Evolutionary conservation across 2,797 vertebrate genomes (phyloP).

Genomic region (Pseudotriccus pelzelni): DNA sequence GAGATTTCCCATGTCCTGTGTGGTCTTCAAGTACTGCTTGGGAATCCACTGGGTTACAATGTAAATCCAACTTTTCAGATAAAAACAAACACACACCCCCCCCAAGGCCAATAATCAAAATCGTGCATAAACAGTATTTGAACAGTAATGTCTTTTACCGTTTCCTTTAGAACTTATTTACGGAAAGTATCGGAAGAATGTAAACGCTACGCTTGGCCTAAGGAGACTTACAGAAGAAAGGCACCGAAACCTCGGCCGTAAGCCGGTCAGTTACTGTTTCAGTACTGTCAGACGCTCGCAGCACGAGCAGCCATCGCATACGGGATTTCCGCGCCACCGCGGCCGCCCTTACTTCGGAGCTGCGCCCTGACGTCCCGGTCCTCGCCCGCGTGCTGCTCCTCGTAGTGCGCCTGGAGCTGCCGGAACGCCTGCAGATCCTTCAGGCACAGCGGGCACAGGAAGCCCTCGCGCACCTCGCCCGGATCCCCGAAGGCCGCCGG

Average conservation of each 20-base stretch:
- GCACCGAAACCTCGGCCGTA: too few relatives aligned
- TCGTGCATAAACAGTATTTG: neutral
- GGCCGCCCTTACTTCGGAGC: constrained; percentile 83
- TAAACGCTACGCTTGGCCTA: neutral
- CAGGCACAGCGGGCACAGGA: constrained; percentile 93
- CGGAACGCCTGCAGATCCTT: constrained; percentile 96
- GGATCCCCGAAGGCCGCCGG: constrained; percentile 85
- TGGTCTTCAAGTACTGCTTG: neutral
- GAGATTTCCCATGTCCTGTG: neutral
- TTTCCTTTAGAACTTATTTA: neutral
- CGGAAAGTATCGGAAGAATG: rapidly evolving
- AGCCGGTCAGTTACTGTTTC: neutral
- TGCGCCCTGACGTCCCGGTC: constrained; percentile 89
- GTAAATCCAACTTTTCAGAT: neutral
- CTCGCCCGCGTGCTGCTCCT: constrained; percentile 91
- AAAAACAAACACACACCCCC: neutral
- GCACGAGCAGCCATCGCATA: rapidly evolving
- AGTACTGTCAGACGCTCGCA: rapidly evolving
- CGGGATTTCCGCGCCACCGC: neutral
- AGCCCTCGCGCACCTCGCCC: constrained; percentile 91
- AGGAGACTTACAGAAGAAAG: rapidly evolving
- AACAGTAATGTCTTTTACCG: neutral
- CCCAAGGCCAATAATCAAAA: neutral
- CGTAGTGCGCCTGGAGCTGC: constrained; percentile 95
- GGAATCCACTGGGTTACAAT: neutral